phyloP scores from a whole-genome alignment of 2,113 vertebrate genomes.

The Pseudonaja textilis region DNA sequence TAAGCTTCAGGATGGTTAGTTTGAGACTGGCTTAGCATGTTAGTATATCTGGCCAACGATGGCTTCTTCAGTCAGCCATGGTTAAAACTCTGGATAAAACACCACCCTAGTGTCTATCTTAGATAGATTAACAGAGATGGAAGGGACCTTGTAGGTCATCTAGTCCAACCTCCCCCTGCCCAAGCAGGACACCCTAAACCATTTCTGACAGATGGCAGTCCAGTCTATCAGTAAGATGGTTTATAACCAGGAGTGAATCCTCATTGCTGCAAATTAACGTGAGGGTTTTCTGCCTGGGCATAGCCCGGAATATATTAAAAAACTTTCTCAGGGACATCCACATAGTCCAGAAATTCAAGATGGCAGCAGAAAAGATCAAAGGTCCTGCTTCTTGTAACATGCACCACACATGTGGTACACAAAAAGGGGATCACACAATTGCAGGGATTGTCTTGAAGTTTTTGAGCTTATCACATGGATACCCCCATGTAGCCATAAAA shows the following conservation, averaged over 20 bases:
- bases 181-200: no score
- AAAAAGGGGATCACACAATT: neutral
- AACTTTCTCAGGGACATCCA: neutral
- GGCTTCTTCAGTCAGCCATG: neutral
- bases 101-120: neutral
- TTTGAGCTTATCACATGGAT: neutral
- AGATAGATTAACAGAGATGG: no score
- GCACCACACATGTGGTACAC: neutral
- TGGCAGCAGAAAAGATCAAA: neutral
- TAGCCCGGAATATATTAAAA: neutral
- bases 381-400: neutral
- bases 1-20: neutral
- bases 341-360: neutral
- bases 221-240: neutral
- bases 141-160: no score
- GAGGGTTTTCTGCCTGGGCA: neutral
- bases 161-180: no score
- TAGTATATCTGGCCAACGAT: neutral
- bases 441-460: neutral
- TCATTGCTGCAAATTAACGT: neutral
- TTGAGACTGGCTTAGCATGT: neutral
- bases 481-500: neutral
- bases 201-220: no score
- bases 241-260: neutral
- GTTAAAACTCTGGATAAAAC: neutral